Evolutionary conservation across 2,888 invertebrate genomes (phyloP).

Genomic region (Uloborus plumipes): DNA sequence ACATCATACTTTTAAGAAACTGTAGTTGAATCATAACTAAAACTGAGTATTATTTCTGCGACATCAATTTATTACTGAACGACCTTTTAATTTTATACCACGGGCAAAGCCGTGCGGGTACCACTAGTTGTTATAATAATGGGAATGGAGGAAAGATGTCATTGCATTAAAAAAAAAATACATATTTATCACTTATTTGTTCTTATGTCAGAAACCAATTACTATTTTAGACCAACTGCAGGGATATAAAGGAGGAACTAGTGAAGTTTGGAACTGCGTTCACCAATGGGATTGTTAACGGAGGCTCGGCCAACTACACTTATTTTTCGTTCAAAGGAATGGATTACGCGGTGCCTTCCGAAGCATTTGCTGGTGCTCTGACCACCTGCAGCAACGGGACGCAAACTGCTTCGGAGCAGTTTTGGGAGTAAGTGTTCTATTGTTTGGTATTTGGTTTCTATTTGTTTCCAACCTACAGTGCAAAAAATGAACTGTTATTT

Average conservation of each 20-base stretch:
- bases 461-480: not conserved
- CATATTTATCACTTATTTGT: too few relatives aligned
- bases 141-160: too few relatives aligned
- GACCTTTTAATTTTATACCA: too few relatives aligned
- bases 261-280: not conserved
- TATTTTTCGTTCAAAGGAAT: conserved; percentile 28
- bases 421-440: conserved; percentile 70
- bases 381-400: conserved; percentile 34
- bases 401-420: conserved; percentile 70
- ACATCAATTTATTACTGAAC: too few relatives aligned
- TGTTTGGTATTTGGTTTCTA: not conserved
- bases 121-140: too few relatives aligned
- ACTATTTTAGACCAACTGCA: conserved; percentile 26
- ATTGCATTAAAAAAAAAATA: too few relatives aligned
- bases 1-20: too few relatives aligned
- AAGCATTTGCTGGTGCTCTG: conserved; percentile 23
- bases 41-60: too few relatives aligned
- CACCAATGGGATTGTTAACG: not conserved
- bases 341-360: conserved; percentile 1
- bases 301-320: not conserved
- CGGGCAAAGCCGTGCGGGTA: too few relatives aligned
- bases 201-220: too few relatives aligned
- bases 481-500: too few relatives aligned
- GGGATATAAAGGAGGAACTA: conserved; percentile 27
- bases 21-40: too few relatives aligned